These are phyloP conservation scores for Pterocles gutturalis DNA, from an alignment of 2,113 vertebrate species.

Conservation along the genomic window DNA sequence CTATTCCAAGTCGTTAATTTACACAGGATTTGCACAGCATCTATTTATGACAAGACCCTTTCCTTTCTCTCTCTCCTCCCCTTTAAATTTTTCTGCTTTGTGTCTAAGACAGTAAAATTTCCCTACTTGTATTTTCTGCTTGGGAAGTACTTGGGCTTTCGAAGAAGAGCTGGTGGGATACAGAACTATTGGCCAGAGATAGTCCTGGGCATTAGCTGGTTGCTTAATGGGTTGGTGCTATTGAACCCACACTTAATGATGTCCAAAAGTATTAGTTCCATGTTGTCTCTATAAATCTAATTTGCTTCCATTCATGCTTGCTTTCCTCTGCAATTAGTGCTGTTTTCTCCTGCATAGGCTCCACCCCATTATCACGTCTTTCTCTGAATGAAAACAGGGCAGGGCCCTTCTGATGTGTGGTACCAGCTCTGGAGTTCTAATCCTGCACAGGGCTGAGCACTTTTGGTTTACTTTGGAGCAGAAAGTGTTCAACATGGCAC, in stretches of 20 bases:
- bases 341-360: constrained; percentile 20
- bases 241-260: neutral
- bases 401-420: neutral
- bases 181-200: neutral
- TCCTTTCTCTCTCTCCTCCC: neutral
- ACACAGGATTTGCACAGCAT: neutral
- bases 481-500: neutral
- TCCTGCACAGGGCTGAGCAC: neutral
- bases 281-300: constrained; percentile 40
- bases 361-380: constrained; percentile 12
- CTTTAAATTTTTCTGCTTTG: neutral
- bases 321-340: constrained; percentile 51
- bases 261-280: constrained; percentile 45
- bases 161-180: neutral
- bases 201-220: neutral
- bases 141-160: neutral
- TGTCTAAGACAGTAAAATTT: neutral
- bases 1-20: neutral
- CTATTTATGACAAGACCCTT: neutral
- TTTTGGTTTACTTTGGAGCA: neutral
- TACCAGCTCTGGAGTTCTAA: neutral
- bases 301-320: constrained; percentile 45
- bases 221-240: neutral
- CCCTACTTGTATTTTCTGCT: neutral
- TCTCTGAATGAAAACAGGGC: neutral